Evolutionary conservation across 2,797 vertebrate genomes (phyloP).

Genomic region (Acanthurus leucopareius): DNA sequence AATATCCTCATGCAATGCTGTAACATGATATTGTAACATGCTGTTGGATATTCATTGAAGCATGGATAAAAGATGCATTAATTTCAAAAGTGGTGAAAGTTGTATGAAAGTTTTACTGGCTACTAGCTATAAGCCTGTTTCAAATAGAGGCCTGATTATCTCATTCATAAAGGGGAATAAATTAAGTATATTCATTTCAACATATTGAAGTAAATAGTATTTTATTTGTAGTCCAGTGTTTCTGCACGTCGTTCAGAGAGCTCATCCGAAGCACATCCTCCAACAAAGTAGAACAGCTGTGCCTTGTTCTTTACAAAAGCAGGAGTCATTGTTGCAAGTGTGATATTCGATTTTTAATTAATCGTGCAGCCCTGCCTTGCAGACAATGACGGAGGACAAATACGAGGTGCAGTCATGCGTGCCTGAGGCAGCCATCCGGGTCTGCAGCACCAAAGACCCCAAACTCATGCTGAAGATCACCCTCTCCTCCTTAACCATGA

Average conservation of each 20-base stretch:
- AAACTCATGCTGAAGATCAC: constrained; percentile 92
- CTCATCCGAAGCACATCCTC: background rate
- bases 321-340: constrained; percentile 13
- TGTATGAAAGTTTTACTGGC: too few relatives aligned
- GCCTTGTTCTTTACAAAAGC: background rate
- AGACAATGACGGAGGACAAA: constrained; percentile 93
- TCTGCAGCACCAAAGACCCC: constrained; percentile 90
- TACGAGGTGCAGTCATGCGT: constrained; percentile 90
- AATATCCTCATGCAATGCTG: too few relatives aligned
- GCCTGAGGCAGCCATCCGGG: constrained; percentile 91
- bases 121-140: background rate
- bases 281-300: background rate
- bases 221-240: background rate
- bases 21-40: background rate
- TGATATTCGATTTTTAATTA: constrained; percentile 35
- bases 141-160: background rate
- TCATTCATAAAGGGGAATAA: background rate
- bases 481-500: constrained; percentile 92
- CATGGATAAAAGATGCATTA: background rate
- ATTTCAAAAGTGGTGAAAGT: background rate
- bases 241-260: background rate
- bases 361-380: constrained; percentile 70
- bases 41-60: background rate
- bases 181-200: background rate
- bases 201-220: background rate